These are phyloP conservation scores for Masticophis lateralis DNA, from an alignment of 2,797 vertebrate genomes.

Conservation along the genomic window DNA sequence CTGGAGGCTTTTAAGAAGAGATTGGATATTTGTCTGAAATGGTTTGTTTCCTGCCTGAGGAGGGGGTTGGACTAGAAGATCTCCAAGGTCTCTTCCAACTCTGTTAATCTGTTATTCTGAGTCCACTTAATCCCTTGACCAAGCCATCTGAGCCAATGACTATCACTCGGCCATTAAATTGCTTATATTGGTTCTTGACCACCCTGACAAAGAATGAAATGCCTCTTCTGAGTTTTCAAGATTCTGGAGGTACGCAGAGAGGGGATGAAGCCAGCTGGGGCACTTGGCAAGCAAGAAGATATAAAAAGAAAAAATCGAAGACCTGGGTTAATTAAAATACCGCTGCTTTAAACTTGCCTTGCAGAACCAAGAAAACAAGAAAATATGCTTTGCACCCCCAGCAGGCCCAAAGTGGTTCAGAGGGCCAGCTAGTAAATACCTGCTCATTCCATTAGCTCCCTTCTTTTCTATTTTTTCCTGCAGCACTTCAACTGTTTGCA, in stretches of 20 bases:
- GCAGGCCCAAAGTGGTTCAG: neutral
- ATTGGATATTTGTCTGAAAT: neutral
- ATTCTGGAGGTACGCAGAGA: neutral
- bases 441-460: neutral
- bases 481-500: neutral
- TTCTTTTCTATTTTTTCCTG: neutral
- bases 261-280: neutral
- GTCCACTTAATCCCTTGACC: neutral
- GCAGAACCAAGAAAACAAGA: neutral
- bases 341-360: neutral
- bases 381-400: neutral
- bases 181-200: neutral
- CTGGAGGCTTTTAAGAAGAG: neutral
- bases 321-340: neutral
- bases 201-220: neutral
- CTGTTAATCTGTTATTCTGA: neutral
- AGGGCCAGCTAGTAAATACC: neutral
- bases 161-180: neutral
- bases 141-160: neutral
- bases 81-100: neutral
- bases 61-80: neutral
- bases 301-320: neutral
- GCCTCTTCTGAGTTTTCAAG: neutral
- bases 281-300: neutral
- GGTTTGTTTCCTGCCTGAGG: neutral